Evolutionary conservation across 2,797 vertebrate species (phyloP).

Genomic region (Botia kubotai): DNA sequence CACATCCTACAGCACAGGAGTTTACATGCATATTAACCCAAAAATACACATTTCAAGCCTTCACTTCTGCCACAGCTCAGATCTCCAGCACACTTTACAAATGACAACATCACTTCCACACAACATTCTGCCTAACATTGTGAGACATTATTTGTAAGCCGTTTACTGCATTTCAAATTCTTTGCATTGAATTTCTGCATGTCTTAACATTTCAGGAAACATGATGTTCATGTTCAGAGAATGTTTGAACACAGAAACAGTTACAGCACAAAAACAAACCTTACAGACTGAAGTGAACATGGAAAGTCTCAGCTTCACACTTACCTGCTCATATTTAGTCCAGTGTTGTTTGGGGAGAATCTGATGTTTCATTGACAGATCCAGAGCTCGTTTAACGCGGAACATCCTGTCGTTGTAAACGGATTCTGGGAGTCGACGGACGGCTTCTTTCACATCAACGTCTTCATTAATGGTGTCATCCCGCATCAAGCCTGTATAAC

Average conservation of each 20-base stretch:
- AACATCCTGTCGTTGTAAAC: conserved; percentile 89
- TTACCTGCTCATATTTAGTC: conserved; percentile 90
- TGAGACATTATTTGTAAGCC: no score
- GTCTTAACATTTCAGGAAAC: no score
- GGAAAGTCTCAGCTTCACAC: background rate
- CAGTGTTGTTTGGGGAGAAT: conserved; percentile 89
- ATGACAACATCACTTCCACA: no score
- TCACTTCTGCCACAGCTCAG: no score
- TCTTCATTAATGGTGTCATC: conserved; percentile 86
- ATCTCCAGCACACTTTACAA: no score
- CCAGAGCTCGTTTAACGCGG: conserved; percentile 90
- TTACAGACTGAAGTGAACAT: background rate
- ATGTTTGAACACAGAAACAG: no score
- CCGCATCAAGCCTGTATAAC: conserved; percentile 83
- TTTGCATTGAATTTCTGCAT: no score
- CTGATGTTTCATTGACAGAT: conserved; percentile 87
- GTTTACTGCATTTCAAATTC: no score
- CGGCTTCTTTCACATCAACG: conserved; percentile 84
- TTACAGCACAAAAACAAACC: background rate
- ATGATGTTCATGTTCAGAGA: no score
- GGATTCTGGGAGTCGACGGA: conserved; percentile 86
- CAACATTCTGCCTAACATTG: no score
- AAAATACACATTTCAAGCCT: no score
- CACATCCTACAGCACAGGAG: conserved; percentile 77
- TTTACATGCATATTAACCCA: no score